Conservation (phyloP, 2,113 vertebrate species). For the Barbus barbus region DNA sequence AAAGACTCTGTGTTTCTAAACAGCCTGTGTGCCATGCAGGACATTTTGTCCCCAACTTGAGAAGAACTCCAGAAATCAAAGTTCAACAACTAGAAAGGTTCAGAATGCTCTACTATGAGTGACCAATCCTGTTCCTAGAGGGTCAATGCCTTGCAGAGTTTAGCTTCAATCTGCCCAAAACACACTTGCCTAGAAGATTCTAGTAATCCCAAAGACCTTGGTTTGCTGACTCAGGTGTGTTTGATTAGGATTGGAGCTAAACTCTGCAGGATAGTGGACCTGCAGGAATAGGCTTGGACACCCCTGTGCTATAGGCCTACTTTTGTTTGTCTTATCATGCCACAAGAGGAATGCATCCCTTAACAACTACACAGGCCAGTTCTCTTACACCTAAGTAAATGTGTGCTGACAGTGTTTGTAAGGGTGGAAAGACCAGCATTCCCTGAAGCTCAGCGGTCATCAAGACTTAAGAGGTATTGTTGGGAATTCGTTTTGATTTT, state of each 20-base stretch:
- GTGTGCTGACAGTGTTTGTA: neutral
- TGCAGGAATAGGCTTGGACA: neutral
- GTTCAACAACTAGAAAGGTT: neutral
- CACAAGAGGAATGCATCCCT: neutral
- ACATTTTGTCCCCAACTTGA: neutral
- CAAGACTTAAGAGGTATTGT: slow-evolving; percentile 17
- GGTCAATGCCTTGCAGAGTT: neutral
- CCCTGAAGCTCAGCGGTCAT: neutral
- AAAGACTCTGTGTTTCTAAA: neutral
- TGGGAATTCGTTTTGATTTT: slow-evolving; percentile 9
- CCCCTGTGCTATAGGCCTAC: neutral
- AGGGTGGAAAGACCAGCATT: neutral
- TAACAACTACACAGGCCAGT: neutral
- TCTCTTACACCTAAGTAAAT: slow-evolving; percentile 20
- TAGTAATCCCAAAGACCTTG: neutral
- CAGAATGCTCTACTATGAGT: neutral
- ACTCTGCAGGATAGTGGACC: neutral
- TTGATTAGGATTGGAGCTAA: neutral
- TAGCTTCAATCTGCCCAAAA: neutral
- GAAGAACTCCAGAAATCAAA: neutral
- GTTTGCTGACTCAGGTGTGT: neutral
- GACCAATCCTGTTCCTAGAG: neutral
- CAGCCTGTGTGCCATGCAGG: neutral
- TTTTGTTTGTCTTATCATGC: slow-evolving; percentile 16
- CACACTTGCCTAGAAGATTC: neutral